Base-by-base conservation (phyloP, 2,797 vertebrate species). In the Smutsia gigantea region DNA sequence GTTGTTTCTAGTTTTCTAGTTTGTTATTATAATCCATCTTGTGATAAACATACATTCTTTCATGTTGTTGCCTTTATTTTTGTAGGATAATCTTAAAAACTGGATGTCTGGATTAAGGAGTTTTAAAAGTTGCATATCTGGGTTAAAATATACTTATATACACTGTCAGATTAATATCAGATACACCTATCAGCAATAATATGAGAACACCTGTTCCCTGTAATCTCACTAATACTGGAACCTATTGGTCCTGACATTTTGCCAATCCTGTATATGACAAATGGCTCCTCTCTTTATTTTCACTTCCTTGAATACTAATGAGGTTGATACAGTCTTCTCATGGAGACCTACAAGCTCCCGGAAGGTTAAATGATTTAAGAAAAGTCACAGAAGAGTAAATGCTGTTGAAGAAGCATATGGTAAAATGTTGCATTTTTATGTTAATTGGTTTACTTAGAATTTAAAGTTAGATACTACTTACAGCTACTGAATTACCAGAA, bases 401-500 rank as follows among this genome's bases (percentile, higher is more conserved):
- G 9, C 5, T 19, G 1, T 69, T 85, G 53, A 92, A 51, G 37
- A 81, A 92, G 29, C 29, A 34, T 46, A 5, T 10, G 68, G 84
- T 19, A 85, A 66, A 49, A 21, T 5, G 18, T 77, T 59, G n/a
- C 17, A 10, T 59, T 90, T 84, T 87, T 61, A 49, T 93, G 27
- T 75, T 63, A 46, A 27, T 31, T 85, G 39, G 90, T 69, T 66
- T 66, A 51, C 27, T 81, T 78, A 91, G 68, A 31, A 83, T 94
- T 95, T 88, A 66, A 55, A 94, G 57, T 72, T 74, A 88, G 21
- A 31, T 55, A 18, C n/a, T 79, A 15, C 87, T 84, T 88, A 81
- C 29, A 94, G 2, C 19, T 64, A 72, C 57, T 64, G 7, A 37
- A 49, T 92, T 75, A 37, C 18, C 77, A 79, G 79, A 51, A 66